Conservation (phyloP, 2,888 invertebrate species). For the Harpalus rubripes region DNA sequence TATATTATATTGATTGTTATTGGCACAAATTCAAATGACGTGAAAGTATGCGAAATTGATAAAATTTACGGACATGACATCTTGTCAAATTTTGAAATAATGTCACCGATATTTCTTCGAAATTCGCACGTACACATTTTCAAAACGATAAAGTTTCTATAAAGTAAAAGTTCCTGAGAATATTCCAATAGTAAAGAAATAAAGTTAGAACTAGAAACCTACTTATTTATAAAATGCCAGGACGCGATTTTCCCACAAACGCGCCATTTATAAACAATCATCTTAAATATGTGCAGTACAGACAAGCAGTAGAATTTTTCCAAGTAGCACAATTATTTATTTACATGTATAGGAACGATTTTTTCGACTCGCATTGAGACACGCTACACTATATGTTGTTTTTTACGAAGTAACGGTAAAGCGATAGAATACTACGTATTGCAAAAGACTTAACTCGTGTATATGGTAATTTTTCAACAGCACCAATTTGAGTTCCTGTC, state of each 20-base stretch:
- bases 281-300: not conserved
- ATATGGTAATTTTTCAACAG: constrained; percentile 51
- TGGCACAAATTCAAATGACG: constrained; percentile 41
- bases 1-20: constrained; percentile 30
- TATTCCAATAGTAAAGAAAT: constrained; percentile 56
- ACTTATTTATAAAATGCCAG: constrained; percentile 52
- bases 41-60: constrained; percentile 57
- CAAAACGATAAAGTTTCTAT: constrained; percentile 56
- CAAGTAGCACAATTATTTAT: constrained; percentile 26
- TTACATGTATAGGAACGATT: constrained; percentile 33
- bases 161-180: constrained; percentile 60
- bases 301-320: constrained; percentile 4
- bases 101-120: constrained; percentile 18
- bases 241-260: constrained; percentile 45
- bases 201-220: constrained; percentile 59
- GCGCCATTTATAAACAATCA: constrained; percentile 21
- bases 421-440: constrained; percentile 46
- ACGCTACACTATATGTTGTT: constrained; percentile 40
- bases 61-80: constrained; percentile 50
- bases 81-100: constrained; percentile 43
- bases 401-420: constrained; percentile 52
- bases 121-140: constrained; percentile 41
- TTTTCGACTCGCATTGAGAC: constrained; percentile 42
- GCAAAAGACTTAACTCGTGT: constrained; percentile 38
- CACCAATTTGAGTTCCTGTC: constrained; percentile 2